Base-by-base conservation (phyloP, 92 coral and sea anemone genomes). In the Epizoanthus scotinus region DNA sequence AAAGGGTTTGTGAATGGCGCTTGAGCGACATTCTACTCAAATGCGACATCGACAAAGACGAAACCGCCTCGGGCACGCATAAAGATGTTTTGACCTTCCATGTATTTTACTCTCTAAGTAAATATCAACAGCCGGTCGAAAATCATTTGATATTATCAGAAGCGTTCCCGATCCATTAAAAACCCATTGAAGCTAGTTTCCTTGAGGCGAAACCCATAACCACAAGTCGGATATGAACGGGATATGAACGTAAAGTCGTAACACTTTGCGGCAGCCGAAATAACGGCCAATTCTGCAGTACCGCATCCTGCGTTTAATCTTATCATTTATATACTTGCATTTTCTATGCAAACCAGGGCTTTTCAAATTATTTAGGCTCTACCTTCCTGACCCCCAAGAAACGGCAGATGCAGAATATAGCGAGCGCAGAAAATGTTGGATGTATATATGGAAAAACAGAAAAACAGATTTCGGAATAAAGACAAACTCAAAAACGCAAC, bases 91-190 rank as follows among this genome's bases (percentile, higher is more conserved):
- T 75, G 68, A 75, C 81, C 81, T 75, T 75, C 69, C 81, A 47
- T 59, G 50, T 53, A 67, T 75, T 38, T 40, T 40, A 44, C 44
- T 75, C 56, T 13, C 21, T 47, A 75, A 75, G 63, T 75, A 58
- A 75, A 75, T 34, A 75, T 21, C 67, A 75, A 38, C 81, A 29
- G 81, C 53, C 81, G 67, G 81, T 24, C 31, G 81, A 75, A 75
- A 58, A 59, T 75, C 66, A 75, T 58, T 59, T 58, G 57, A 75
- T 75, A 67, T 59, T 75, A 75, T 75, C 81, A 75, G 57, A 21
- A 21, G 81, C 81, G 61, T 40, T 68, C 81, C 49, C 52, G 68
- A 75, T 75, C 81, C 81, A 75, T 75, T 75, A 75, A 75, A 75
- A 75, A 34, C 81, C 59, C 81, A 59, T 75, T 75, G 81, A 75